Evolutionary conservation across 2,113 vertebrate species (phyloP), one percentile per base, ranked within the genome.

Genomic region (Elephas maximus): DNA sequence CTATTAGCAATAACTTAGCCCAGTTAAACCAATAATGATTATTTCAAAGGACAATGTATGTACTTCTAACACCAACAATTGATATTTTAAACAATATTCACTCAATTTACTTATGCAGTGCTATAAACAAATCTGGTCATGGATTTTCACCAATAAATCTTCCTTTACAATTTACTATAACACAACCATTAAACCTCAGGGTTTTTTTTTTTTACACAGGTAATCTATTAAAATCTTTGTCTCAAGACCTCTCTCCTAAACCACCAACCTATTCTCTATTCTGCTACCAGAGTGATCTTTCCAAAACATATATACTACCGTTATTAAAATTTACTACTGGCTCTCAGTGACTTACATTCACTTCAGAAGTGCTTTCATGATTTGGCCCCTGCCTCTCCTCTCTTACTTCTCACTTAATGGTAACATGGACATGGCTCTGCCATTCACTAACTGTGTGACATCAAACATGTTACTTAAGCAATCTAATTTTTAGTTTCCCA

Each of bases 401-500:
- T 62, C 30, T 67, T 8, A 18, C 9, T 8, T 76, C 65, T 93
- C 44, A 71, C 44, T 28, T n/a, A 28, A 14, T 57, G 76, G 33
- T 57, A 74, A 57, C 57, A 83, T 26, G 65, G n/a, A 41, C 1
- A 10, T 45, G 18, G n/a, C 53, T 89, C 51, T 89, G 9, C 20
- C 26, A 26, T 48, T 91, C 67, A 26, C 17, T 23, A 65, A 51
- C 30, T 33, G 1, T 44, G 11, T 67, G 20, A n/a, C 21, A n/a
- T 11, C 45, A 60, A 81, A 87, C 20, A 41, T 44, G 24, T n/a
- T 79, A 41, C 20, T 63, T 57, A 91, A 45, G 69, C 53, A 90
- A n/a, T 53, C 88, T n/a, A 94, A n/a, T 28, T 85, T 84, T 67
- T 88, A 74, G 60, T 87, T 97, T 92, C 65, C 76, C 2, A 57